Percentiles rank a stretch among this genome's conserved stretches.
These are phyloP conservation scores for Etheostoma perlongum DNA, from an alignment of 2,797 vertebrate species.

Conservation along the genomic window DNA sequence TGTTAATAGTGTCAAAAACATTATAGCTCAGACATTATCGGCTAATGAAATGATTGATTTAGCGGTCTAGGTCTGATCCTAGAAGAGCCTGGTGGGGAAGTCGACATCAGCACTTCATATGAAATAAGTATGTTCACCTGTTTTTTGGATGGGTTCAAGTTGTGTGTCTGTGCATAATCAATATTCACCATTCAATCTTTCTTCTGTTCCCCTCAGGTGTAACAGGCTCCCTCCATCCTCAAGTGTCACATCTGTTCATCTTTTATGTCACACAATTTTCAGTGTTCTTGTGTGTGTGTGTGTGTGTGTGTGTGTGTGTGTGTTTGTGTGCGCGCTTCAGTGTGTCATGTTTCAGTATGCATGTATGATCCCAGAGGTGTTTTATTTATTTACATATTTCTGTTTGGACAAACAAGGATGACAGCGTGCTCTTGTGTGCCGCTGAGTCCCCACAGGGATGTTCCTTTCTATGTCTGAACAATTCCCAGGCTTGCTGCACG, in stretches of 20 bases:
- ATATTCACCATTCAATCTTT: neutral
- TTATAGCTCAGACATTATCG: too few species aligned
- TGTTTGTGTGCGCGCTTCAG: neutral
- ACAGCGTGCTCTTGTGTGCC: constrained; percentile 35
- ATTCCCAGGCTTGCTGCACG: constrained; percentile 40
- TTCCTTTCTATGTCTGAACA: constrained; percentile 60
- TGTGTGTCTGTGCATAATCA: neutral
- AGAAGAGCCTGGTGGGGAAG: neutral
- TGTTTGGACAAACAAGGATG: constrained; percentile 31
- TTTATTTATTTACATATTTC: neutral
- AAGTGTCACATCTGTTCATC: constrained; percentile 33
- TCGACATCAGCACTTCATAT: neutral
- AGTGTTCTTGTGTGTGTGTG: neutral
- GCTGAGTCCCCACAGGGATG: constrained; percentile 59
- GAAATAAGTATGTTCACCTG: neutral
- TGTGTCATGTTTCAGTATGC: constrained; percentile 33
- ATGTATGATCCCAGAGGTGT: constrained; percentile 11
- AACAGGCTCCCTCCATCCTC: constrained; percentile 7
- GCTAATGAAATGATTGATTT: too few species aligned
- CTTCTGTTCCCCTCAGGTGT: neutral
- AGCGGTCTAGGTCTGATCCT: too few species aligned
- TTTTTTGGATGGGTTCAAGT: neutral
- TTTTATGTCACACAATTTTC: neutral
- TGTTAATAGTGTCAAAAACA: too few species aligned
- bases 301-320: neutral